Base-by-base conservation (phyloP, 2,888 invertebrate genomes). In the Acanthoscelides obtectus region DNA sequence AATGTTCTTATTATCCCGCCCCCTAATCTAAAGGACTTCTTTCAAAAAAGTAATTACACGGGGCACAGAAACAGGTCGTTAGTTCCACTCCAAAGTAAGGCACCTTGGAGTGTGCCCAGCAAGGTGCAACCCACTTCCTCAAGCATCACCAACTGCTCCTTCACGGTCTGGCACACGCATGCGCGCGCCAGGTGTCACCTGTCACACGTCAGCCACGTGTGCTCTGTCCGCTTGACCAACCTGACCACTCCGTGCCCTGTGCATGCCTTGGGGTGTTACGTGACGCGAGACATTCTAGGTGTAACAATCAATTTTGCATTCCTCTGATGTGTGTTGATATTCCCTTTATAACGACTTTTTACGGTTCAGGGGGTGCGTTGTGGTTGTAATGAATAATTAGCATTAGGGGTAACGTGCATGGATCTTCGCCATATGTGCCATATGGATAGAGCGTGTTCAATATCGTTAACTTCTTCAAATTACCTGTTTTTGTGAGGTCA, bases 131-230 rank as follows among this genome's bases (percentile, higher is more conserved):
- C 45, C 45, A 45, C 45, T 45, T 45, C 45, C 45, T 45, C 45
- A 45, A 45, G 12, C 70, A 67, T 45, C 45, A 3, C 12, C 45
- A 45, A 45, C 72, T 45, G 45, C 45, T 45, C 45, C 45, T 45
- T 45, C 45, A 45, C 45, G 45, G 70, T 27, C 69, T 22, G 27
- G 25, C 71, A 4, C 67, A 69, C 74, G 75, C 77, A 75, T 73
- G 77, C 79, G 76, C 75, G 78, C 77, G 77, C 77, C 79, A 79
- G 77, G 76, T 78, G 78, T 77, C 79, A 78, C 77, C 77, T 76
- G 77, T 76, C 73, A 76, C 77, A 75, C 78, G 75, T 78, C 73
- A 72, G 67, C 66, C 66, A 66, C 67, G 66, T 21, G 21, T 66
- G 20, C 21, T 20, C 22, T 22, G 20, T 20, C 21, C 66, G 22